Evolutionary conservation across 2,113 vertebrate species (phyloP), one percentile per base, ranked within the genome.

Genomic region (Crypturellus undulatus): DNA sequence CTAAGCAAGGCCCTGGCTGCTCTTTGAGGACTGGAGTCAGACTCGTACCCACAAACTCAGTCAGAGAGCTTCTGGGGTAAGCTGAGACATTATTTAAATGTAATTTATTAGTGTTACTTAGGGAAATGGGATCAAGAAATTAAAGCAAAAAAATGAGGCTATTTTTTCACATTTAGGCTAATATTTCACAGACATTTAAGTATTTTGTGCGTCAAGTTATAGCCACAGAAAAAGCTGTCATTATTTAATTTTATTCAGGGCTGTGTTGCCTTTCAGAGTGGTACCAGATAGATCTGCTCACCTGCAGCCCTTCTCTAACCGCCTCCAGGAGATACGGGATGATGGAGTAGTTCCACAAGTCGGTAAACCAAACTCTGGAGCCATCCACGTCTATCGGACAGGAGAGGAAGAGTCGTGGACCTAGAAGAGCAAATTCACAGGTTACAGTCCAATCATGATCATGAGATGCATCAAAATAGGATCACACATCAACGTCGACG

Each of bases 321-420:
- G 99, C 99, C 97, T 99, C 99, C 97, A 99, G 98, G 95, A 99
- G 99, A 92, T 99, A 99, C 0, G 99, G 99, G 94, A 99, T 99
- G 92, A 99, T 99, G 58, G 99, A 99, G 96, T 99, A 99, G 97
- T 99, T 99, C 99, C 99, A 99, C 90, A 99, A 96, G 92, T 99
- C 99, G 1, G 99, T 99, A 98, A 99, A 99, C 99, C 99, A 99
- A 93, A 99, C 99, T 89, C 99, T 97, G 28, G 99, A 99, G 52
- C 99, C 99, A 49, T 99, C 99, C 84, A 99, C 99, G 4, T 99
- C 99, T 93, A 99, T 99, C 7, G 99, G 99, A 90, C 99, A 99
- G 1, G 99, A 99, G 78, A 99, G 97, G 97, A 99, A 99, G 82
- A 99, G 98, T 25, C 99, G 98, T 26, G 99, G 99, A 77, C 99